Base-by-base conservation (phyloP, 2,888 invertebrate genomes). In the Pristionchus maxplancki region DNA sequence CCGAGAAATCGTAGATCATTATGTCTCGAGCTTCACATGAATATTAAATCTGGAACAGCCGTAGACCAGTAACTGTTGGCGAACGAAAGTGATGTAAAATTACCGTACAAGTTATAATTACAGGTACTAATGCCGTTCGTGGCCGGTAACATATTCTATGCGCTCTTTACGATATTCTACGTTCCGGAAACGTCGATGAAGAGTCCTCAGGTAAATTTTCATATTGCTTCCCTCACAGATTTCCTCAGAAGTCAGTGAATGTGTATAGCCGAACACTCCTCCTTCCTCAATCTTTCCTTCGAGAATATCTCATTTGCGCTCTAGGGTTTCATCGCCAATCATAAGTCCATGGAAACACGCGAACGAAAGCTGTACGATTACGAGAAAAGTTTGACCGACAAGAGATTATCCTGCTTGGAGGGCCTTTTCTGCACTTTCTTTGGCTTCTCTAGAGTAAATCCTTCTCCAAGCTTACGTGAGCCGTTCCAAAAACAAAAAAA, bases 141-240 rank as follows among this genome's bases (percentile, higher is more conserved):
- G 6, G 40, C 91, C 13, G 89, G 92, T 88, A 93, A 93, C 88
- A 28, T 90, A 13, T 44, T 91, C 81, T 93, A 93, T 83, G 91
- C 91, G 1, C 31, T 89, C 53, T 89, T 92, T 28, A 91, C 89
- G n/a, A 90, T 89, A 71, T 89, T 89, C 67, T 90, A 88, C 74
- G 83, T 93, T 8, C 93, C 93, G 37, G 93, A 93, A 89, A 93
- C 93, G 2, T 89, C 89, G 15, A 91, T 90, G 53, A 91, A 91
- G 89, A 91, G 90, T 58, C 90, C 91, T 17, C 91, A 91, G 90
- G 92, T 91, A n/a, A n/a, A n/a, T n/a, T n/a, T n/a, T n/a, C n/a
- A n/a, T n/a, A n/a, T n/a, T n/a, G n/a, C n/a, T 40, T 78, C 37
- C 13, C 37, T 28, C n/a, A 40, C 11, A 28, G 81, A 44, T 37